phyloP scores from a whole-genome alignment of 1,140 invertebrate genomes.

The Solen grandis region DNA sequence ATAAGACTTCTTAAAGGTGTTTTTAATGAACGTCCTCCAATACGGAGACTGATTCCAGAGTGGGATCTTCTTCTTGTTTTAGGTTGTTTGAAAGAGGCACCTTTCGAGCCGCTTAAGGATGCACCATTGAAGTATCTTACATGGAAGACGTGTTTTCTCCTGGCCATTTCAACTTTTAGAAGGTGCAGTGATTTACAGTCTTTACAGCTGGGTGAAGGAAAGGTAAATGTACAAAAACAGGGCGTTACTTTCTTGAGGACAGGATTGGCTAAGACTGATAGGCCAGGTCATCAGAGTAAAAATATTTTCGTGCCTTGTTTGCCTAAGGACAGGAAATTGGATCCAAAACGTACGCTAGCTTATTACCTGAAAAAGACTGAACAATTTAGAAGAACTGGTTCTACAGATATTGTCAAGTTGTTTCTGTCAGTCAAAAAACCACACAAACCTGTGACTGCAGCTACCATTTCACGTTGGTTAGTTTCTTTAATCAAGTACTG shows the following conservation, averaged over 20 bases:
- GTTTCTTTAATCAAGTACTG: background rate
- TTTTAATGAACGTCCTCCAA: conserved; percentile 16
- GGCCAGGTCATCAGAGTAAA: conserved; percentile 7
- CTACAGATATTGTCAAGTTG: background rate
- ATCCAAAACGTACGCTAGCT: conserved; percentile 11
- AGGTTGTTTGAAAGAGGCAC: conserved; percentile 14
- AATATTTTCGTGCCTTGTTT: conserved; percentile 20
- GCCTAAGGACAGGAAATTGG: conserved; percentile 2
- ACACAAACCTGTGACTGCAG: background rate
- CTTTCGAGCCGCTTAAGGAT: conserved; percentile 11
- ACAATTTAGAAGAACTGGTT: background rate
- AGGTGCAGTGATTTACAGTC: conserved; percentile 54
- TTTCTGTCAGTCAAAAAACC: background rate
- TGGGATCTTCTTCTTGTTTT: conserved; percentile 39
- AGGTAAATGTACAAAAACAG: conserved; percentile 45
- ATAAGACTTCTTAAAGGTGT: conserved; percentile 19
- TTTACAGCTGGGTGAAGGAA: conserved; percentile 37
- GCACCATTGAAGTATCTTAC: background rate
- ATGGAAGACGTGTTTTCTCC: conserved; percentile 3
- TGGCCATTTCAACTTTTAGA: conserved; percentile 42
- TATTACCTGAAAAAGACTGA: too few species aligned
- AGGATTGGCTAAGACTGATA: conserved; percentile 22
- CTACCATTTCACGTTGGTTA: background rate
- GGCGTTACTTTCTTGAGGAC: conserved; percentile 13
- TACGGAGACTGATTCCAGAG: conserved; percentile 11